Evolutionary conservation across 2,113 vertebrate species (phyloP), one percentile per base, ranked within the genome.

Genomic region (Chionodraco myersi): DNA sequence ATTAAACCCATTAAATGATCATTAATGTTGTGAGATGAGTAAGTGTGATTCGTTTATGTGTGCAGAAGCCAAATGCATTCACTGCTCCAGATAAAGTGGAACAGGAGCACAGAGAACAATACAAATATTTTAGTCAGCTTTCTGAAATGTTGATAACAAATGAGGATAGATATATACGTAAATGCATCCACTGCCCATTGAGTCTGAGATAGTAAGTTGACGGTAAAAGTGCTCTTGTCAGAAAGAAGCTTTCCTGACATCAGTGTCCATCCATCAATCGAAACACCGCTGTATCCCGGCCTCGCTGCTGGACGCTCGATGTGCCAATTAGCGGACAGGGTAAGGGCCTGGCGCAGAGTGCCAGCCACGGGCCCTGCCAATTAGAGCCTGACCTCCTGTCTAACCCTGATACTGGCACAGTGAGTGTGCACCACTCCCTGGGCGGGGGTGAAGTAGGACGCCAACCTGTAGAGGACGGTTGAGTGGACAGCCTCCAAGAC

Each of bases 291-390:
- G n/a, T 10, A 59, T 59, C 79, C 81, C 72, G n/a, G 79, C 70
- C 56, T 47, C 10, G 61, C 63, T 57, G 79, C 71, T 74, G 77
- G 77, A 62, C 76, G 77, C 77, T 72, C 48, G 52, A 77, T 2
- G 81, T 82, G 93, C 92, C 94, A 94, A 93, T 94, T 90, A 93
- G 86, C 82, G 76, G 90, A 86, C 67, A 77, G 83, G 88, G 88
- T 89, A 84, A 91, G 80, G 47, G 62, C 69, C 76, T 41, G 79
- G 82, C 30, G 58, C 83, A 71, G 57, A 67, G 79, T 92, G 80
- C 90, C 83, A 88, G 64, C 84, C 80, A 78, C 69, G 30, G 85
- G 65, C 72, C 45, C 71, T 65, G 88, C 93, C 92, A 93, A 92
- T 94, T 93, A 93, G 67, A 84, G 61, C 51, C 69, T 75, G 81